These are phyloP conservation scores for Synanthedon tipuliformis DNA, from an alignment of 2,888 invertebrate species.

Conservation along the genomic window DNA sequence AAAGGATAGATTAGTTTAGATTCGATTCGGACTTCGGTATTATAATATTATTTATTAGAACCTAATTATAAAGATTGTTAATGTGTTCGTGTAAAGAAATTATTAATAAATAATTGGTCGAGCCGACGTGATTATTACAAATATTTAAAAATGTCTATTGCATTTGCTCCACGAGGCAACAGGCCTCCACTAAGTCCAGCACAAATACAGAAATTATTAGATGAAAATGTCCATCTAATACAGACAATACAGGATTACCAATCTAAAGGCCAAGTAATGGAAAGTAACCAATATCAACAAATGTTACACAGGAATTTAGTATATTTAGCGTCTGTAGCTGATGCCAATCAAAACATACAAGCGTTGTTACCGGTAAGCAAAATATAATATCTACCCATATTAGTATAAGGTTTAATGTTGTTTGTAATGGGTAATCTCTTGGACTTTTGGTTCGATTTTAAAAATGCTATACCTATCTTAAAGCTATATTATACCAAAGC, in stretches of 20 bases:
- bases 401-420: too few species aligned
- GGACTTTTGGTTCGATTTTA: too few species aligned
- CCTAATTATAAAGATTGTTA: too few species aligned
- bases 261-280: constrained; percentile 92
- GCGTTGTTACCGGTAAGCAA: constrained; percentile 85
- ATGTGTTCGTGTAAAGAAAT: too few species aligned
- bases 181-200: constrained; percentile 83
- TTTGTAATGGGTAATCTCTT: too few species aligned
- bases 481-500: too few species aligned
- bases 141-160: constrained; percentile 72
- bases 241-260: constrained; percentile 98
- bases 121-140: too few species aligned
- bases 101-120: too few species aligned
- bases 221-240: constrained; percentile 96
- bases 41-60: too few species aligned
- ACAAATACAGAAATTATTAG: constrained; percentile 94
- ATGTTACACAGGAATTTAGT: constrained; percentile 95
- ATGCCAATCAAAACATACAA: constrained; percentile 93
- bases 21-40: too few species aligned
- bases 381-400: neutral
- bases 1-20: too few species aligned
- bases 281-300: constrained; percentile 95
- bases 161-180: constrained; percentile 79
- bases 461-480: too few species aligned
- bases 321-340: constrained; percentile 96